These are phyloP conservation scores for Abscondita cerata DNA, from an alignment of 2,888 invertebrate species.

Conservation along the genomic window DNA sequence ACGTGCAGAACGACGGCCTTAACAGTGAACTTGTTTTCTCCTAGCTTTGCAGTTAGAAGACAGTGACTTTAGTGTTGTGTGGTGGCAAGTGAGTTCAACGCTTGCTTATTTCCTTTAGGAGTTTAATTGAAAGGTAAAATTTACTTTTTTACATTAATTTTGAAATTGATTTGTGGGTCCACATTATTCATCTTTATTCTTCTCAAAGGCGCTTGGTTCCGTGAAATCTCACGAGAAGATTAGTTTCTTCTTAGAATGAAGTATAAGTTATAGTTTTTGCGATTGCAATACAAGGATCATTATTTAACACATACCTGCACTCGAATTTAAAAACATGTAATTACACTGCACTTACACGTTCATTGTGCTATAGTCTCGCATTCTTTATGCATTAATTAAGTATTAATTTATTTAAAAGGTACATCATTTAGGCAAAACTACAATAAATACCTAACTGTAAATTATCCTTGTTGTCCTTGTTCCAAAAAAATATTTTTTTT, in stretches of 20 bases:
- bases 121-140: conserved; percentile 27
- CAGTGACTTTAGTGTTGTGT: conserved; percentile 47
- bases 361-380: conserved; percentile 2
- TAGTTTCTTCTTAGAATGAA: conserved; percentile 12
- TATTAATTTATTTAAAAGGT: too few relatives aligned
- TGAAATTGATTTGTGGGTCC: too few relatives aligned
- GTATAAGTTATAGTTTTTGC: conserved; percentile 1
- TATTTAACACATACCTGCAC: too few relatives aligned
- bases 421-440: too few relatives aligned
- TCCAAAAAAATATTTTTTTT: background rate
- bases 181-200: too few relatives aligned
- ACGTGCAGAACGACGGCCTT: conserved; percentile 36
- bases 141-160: background rate
- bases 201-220: too few relatives aligned
- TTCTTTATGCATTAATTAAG: too few relatives aligned
- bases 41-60: conserved; percentile 39
- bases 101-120: conserved; percentile 32
- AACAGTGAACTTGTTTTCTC: conserved; percentile 45
- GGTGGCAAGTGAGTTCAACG: conserved; percentile 46
- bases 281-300: too few relatives aligned
- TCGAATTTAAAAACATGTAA: background rate
- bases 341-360: conserved; percentile 19
- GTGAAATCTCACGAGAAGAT: too few relatives aligned
- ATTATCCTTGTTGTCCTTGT: conserved; percentile 1
- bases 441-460: too few relatives aligned